Conservation (phyloP, 1,140 invertebrate species). For the Drosophila ogumai region DNA sequence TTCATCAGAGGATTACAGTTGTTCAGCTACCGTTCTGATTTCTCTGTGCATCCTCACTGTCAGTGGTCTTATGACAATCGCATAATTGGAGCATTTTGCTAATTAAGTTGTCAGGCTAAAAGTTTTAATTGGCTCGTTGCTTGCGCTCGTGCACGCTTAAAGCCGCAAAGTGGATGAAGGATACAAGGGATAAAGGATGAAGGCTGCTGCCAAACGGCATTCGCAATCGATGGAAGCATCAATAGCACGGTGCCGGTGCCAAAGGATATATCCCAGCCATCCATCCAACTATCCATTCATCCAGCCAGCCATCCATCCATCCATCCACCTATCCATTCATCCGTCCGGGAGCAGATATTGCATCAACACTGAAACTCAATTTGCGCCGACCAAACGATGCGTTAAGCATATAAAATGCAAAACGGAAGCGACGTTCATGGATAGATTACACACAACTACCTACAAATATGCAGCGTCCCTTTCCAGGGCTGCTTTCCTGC, state of each 20-base stretch:
- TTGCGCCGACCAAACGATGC: conserved; percentile 65
- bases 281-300: conserved; percentile 23
- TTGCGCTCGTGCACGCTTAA: background rate
- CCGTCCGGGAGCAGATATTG: conserved; percentile 20
- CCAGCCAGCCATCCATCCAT: conserved; percentile 15
- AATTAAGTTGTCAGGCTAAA: conserved; percentile 46
- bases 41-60: background rate
- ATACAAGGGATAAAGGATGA: conserved; percentile 11
- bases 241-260: conserved; percentile 3
- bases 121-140: conserved; percentile 53
- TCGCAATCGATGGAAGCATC: conserved; percentile 34
- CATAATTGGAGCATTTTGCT: conserved; percentile 30
- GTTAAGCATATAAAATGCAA: conserved; percentile 75
- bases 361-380: conserved; percentile 65
- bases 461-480: conserved; percentile 31
- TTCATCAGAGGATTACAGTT: background rate
- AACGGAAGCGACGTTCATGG: conserved; percentile 70
- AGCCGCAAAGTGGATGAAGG: conserved; percentile 27
- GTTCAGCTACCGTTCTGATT: background rate
- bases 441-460: conserved; percentile 75
- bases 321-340: conserved; percentile 19
- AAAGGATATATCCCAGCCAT: conserved; percentile 27
- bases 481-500: conserved; percentile 27
- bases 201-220: conserved; percentile 35
- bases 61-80: conserved; percentile 12